Percentiles rank a stretch among this genome's conserved stretches.
Evolutionary conservation across 2,888 invertebrate genomes (phyloP).

Genomic region (Drosophila picticornis): DNA sequence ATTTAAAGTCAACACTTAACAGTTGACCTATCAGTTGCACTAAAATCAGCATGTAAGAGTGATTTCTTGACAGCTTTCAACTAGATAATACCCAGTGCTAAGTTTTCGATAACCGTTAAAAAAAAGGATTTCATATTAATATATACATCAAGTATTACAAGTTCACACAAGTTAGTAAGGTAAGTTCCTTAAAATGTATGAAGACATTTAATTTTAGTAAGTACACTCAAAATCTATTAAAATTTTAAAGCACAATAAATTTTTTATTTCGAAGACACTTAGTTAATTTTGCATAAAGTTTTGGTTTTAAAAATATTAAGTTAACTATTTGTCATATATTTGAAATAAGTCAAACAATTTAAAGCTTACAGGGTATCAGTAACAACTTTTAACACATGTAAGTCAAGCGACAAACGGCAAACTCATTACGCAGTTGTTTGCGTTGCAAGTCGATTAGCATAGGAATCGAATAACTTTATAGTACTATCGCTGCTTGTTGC

Average conservation of each 20-base stretch:
- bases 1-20: slow-evolving; percentile 36
- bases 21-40: slow-evolving; percentile 45
- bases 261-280: not conserved
- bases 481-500: slow-evolving; percentile 12
- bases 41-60: not conserved
- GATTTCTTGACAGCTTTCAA: too few relatives aligned
- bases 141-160: not conserved
- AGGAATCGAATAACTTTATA: slow-evolving; percentile 61
- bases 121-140: not conserved
- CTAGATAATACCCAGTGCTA: slow-evolving; percentile 1
- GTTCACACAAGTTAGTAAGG: not conserved
- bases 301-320: too few relatives aligned
- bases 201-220: not conserved
- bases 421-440: slow-evolving; percentile 72
- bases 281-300: not conserved
- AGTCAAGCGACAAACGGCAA: slow-evolving; percentile 63
- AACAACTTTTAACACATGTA: slow-evolving; percentile 58
- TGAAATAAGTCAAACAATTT: not conserved
- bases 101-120: not conserved
- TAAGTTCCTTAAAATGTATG: not conserved
- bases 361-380: slow-evolving; percentile 22
- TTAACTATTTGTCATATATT: not conserved
- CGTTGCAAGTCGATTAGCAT: slow-evolving; percentile 71
- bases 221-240: not conserved
- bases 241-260: not conserved